A percentile compares a stretch with the other conserved stretches of the same genome.
Evolutionary conservation across 1,140 invertebrate species (phyloP).

Genomic region (Drosophila tsacasi): DNA sequence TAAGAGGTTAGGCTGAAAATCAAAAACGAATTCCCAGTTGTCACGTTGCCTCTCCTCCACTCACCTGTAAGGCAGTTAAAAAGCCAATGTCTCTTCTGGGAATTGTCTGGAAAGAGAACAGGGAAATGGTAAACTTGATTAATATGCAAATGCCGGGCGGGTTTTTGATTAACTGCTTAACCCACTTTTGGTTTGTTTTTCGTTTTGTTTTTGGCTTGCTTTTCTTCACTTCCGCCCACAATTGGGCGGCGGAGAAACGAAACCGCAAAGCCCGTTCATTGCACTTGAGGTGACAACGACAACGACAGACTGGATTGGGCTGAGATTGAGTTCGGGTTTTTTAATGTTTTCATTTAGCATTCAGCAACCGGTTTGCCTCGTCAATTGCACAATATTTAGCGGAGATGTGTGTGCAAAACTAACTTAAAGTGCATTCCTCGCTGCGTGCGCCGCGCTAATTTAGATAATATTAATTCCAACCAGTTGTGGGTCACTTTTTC

Average conservation of each 20-base stretch:
- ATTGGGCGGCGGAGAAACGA: conserved; percentile 35
- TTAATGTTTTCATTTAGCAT: conserved; percentile 39
- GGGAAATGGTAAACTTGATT: conserved; percentile 69
- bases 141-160: conserved; percentile 71
- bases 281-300: conserved; percentile 62
- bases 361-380: conserved; percentile 30
- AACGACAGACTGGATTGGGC: conserved; percentile 1
- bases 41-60: conserved; percentile 12
- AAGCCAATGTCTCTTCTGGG: conserved; percentile 22
- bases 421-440: conserved; percentile 27
- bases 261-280: conserved; percentile 59
- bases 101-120: conserved; percentile 57
- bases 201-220: conserved; percentile 16
- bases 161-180: conserved; percentile 77
- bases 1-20: conserved; percentile 9
- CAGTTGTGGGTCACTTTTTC: conserved; percentile 40
- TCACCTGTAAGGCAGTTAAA: conserved; percentile 30
- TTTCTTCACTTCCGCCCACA: conserved; percentile 58
- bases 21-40: conserved; percentile 33
- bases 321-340: conserved; percentile 18
- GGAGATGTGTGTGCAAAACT: background rate
- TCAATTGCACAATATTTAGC: conserved; percentile 25
- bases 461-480: conserved; percentile 40
- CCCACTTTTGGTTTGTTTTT: conserved; percentile 57
- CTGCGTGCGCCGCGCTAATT: conserved; percentile 30